A percentile compares a stretch with the other conserved stretches of the same genome.
phyloP scores from a whole-genome alignment of 2,888 invertebrate genomes.

The Tanypteryx hageni region DNA sequence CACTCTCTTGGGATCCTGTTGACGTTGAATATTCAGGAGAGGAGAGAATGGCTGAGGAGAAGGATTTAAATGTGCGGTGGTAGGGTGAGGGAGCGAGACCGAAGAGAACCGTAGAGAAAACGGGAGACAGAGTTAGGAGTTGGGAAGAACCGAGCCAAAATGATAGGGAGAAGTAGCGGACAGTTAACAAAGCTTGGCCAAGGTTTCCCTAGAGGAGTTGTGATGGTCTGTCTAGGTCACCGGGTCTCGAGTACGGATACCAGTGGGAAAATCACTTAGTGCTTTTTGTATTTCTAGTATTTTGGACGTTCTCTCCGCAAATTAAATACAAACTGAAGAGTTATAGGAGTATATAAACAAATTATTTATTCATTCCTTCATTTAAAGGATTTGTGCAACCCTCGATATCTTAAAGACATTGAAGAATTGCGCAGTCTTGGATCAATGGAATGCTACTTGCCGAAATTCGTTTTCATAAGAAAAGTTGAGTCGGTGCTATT shows the following conservation, averaged over 20 bases:
- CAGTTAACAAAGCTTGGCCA: not conserved
- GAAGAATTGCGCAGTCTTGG: too few relatives aligned
- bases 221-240: not conserved
- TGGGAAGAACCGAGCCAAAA: not conserved
- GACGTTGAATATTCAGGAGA: constrained; percentile 45
- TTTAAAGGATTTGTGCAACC: too few relatives aligned
- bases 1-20: not conserved
- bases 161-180: not conserved
- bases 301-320: too few relatives aligned
- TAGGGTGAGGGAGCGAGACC: not conserved
- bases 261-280: too few relatives aligned
- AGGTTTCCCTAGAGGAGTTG: not conserved
- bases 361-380: too few relatives aligned
- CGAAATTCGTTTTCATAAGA: too few relatives aligned
- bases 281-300: too few relatives aligned
- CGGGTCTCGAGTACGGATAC: not conserved
- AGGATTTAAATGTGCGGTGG: not conserved
- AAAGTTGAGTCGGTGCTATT: too few relatives aligned
- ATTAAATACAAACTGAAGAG: too few relatives aligned
- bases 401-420: too few relatives aligned
- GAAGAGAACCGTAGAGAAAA: not conserved
- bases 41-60: not conserved
- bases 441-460: too few relatives aligned
- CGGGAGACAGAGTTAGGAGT: not conserved
- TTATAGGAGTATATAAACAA: too few relatives aligned